Conservation (phyloP, 2,113 vertebrate species). For the Ciconia maguari region DNA sequence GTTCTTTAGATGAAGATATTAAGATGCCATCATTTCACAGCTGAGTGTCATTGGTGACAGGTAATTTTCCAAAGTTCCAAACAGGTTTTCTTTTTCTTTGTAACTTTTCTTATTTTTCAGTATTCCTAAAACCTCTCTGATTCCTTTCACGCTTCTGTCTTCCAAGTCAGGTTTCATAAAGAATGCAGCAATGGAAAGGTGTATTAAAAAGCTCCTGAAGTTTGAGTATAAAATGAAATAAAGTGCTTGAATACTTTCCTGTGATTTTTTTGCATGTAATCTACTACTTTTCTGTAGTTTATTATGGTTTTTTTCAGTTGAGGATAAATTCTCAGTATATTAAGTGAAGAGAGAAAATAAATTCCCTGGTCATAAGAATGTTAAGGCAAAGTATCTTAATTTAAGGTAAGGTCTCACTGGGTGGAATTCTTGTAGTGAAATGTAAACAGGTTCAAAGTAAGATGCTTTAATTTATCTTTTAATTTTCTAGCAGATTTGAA, state of each 20-base stretch:
- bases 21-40: neutral
- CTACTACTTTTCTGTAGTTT: neutral
- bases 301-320: neutral
- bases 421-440: neutral
- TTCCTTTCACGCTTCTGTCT: neutral
- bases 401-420: neutral
- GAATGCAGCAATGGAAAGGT: neutral
- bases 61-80: slow-evolving; percentile 3
- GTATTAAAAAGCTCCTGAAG: neutral
- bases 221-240: neutral
- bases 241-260: neutral
- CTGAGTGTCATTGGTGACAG: slow-evolving; percentile 28
- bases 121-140: neutral
- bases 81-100: neutral
- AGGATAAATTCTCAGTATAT: neutral
- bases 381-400: neutral
- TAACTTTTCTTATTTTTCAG: neutral
- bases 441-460: neutral
- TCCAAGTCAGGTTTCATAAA: neutral
- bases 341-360: neutral
- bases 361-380: neutral
- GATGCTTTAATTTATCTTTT: neutral
- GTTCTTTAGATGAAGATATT: slow-evolving; percentile 9
- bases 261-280: neutral
- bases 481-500: slow-evolving; percentile 3